Conservation (phyloP, 2,888 invertebrate genomes). For the Leptinotarsa peninsularis region DNA sequence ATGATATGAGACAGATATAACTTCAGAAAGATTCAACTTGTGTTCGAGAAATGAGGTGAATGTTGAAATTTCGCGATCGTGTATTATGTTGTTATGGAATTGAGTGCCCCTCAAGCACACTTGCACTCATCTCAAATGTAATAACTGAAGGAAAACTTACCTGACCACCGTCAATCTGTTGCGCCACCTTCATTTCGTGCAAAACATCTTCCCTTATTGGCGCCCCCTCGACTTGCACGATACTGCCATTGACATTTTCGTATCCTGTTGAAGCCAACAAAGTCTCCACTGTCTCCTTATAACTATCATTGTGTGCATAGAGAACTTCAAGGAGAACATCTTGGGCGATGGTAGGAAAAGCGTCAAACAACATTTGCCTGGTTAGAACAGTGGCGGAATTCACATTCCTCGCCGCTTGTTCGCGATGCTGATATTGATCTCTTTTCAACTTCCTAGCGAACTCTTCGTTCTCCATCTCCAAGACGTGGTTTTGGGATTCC, state of each 20-base stretch:
- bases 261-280: constrained; percentile 60
- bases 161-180: constrained; percentile 65
- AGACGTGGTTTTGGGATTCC: constrained; percentile 71
- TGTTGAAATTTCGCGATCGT: no score
- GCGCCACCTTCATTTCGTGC: constrained; percentile 66
- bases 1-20: no score
- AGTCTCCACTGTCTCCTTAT: constrained; percentile 75
- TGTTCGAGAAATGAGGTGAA: no score
- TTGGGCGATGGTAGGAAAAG: constrained; percentile 77
- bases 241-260: constrained; percentile 40
- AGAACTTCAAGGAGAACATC: constrained; percentile 76
- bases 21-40: no score
- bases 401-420: constrained; percentile 61
- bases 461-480: constrained; percentile 75
- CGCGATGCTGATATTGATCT: constrained; percentile 65
- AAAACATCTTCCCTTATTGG: constrained; percentile 64
- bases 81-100: no score
- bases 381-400: constrained; percentile 77
- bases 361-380: constrained; percentile 76
- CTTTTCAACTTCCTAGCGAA: constrained; percentile 71
- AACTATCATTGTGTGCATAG: constrained; percentile 76
- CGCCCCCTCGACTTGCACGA: constrained; percentile 57
- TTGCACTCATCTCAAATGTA: no score
- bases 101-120: no score
- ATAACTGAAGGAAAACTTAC: constrained; percentile 56